phyloP scores from a whole-genome alignment of 2,113 vertebrate species.

The zebrafish (Danio rerio) region DNA sequence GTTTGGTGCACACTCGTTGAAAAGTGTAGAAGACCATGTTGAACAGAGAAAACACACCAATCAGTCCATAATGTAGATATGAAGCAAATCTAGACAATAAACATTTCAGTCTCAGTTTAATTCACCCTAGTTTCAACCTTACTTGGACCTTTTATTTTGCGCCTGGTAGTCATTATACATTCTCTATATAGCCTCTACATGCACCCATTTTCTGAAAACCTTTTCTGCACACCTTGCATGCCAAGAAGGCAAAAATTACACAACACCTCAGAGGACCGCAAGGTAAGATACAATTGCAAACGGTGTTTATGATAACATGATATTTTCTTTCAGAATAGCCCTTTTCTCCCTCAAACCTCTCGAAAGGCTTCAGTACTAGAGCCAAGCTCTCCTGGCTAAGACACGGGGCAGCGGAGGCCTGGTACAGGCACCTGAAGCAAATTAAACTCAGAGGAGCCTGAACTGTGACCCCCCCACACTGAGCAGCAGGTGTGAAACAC shows the following conservation, averaged over 20 bases:
- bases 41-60: background rate
- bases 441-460: slow-evolving; percentile 73
- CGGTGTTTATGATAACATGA: background rate
- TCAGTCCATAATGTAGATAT: background rate
- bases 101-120: background rate
- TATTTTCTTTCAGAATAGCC: background rate
- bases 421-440: slow-evolving; percentile 73
- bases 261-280: background rate
- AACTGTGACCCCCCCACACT: slow-evolving; percentile 73
- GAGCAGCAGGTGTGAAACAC: slow-evolving; percentile 81
- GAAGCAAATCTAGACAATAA: background rate
- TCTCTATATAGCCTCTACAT: background rate
- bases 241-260: background rate
- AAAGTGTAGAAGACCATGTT: background rate
- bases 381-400: background rate
- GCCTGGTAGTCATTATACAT: background rate
- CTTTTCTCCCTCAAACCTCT: background rate
- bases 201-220: background rate
- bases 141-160: background rate
- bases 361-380: background rate
- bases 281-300: background rate
- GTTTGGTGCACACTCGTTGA: background rate
- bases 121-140: background rate
- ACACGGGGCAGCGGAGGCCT: background rate
- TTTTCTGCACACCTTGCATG: background rate